Base-by-base conservation (phyloP, 2,797 vertebrate species). In the Tiaroga cobitis region DNA sequence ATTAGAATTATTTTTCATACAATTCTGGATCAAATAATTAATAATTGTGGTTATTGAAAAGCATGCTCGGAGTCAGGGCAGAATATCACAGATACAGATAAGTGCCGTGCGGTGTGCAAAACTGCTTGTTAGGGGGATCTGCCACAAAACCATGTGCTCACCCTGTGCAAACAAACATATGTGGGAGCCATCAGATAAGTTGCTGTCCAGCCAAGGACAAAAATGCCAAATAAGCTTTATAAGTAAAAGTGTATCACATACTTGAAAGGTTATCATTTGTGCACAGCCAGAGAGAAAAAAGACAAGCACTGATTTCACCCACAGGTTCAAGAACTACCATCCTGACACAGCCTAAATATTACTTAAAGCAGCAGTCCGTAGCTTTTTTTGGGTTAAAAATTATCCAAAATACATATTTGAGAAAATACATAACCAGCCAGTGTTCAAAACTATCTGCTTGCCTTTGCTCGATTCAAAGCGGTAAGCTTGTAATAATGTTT, bases 141-240 rank as follows among this genome's bases (percentile, higher is more conserved):
- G 19, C 32, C 51, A 37, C 32, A 37, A 76, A 76, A 76, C 74
- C 49, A 76, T 74, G 18, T 3, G 16, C 19, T 76, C 49, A 34
- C 21, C 49, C 19, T 21, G 19, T 37, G 32, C 74, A 76, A 76
- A 56, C 32, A 37, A 56, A 76, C 32, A 37, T 76, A 54, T 56
- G 74, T 76, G 51, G 51, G 32, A 76, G 74, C 19, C 74, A 37
- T 76, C 74, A 56, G 74, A 76, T 56, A 76, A 76, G 2, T 16
- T 56, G 51, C 34, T 76, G 51, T 37, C 32, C 51, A 56, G 74
- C 11, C 51, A 37, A n/a, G 74, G 74, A 56, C 21, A 56, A 76
- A 76, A 76, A 76, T 51, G 32, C 19, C 37, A 21, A 76, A 37
- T 37, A 56, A 37, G 49, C 21, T 37, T 56, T 56, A 24, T 4